Evolutionary conservation across 2,888 invertebrate genomes (phyloP).

Genomic region (Epinotia demarniana): DNA sequence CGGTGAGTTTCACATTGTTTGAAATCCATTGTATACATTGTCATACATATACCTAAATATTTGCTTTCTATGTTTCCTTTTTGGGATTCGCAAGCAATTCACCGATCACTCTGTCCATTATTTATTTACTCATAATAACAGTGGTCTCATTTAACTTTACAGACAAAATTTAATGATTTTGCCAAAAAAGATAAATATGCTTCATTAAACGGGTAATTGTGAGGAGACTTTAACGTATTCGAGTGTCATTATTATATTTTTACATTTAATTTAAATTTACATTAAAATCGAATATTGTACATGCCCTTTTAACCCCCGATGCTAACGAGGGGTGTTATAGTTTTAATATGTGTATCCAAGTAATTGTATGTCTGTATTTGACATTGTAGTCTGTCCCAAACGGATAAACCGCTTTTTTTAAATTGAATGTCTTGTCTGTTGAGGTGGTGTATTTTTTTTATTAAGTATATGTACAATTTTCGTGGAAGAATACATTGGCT

Average conservation of each 20-base stretch:
- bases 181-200: background rate
- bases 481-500: background rate
- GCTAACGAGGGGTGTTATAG: too few species aligned
- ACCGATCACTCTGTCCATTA: background rate
- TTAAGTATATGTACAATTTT: background rate
- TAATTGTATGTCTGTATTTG: too few species aligned
- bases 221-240: too few species aligned
- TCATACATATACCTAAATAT: constrained; percentile 15
- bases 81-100: background rate
- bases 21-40: background rate
- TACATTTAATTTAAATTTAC: too few species aligned
- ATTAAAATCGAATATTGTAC: too few species aligned
- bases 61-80: constrained; percentile 32
- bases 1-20: constrained; percentile 47
- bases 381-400: too few species aligned
- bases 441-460: background rate
- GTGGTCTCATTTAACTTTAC: background rate
- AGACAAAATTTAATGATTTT: background rate
- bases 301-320: too few species aligned
- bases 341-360: too few species aligned
- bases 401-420: too few species aligned
- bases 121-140: background rate
- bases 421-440: too few species aligned
- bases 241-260: too few species aligned
- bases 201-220: background rate